These are phyloP conservation scores for Megalonaias nervosa DNA, from an alignment of 1,140 invertebrate genomes.

Conservation along the genomic window DNA sequence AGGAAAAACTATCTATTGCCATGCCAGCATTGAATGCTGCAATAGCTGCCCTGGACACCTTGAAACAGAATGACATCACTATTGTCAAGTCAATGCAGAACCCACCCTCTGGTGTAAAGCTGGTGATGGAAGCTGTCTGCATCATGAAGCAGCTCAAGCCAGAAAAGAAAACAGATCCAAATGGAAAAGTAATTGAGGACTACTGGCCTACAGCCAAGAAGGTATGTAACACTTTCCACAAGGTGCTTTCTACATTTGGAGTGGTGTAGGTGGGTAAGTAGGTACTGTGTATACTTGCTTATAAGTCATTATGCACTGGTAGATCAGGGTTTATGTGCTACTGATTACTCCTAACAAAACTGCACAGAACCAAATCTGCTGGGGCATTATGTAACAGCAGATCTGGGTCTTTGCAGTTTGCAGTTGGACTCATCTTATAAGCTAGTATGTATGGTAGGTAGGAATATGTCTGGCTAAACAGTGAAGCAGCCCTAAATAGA, in stretches of 20 bases:
- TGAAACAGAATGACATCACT: constrained; percentile 71
- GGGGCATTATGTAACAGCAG: too few relatives aligned
- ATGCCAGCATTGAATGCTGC: constrained; percentile 71
- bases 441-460: too few relatives aligned
- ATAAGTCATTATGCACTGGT: not conserved
- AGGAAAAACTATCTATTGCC: constrained; percentile 67
- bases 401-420: too few relatives aligned
- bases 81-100: constrained; percentile 69
- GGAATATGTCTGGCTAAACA: too few relatives aligned
- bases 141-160: constrained; percentile 70
- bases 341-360: too few relatives aligned
- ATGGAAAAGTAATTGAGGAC: constrained; percentile 67
- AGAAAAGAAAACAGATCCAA: constrained; percentile 64
- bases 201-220: constrained; percentile 70
- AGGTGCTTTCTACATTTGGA: too few relatives aligned
- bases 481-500: too few relatives aligned
- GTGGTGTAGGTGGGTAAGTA: not conserved
- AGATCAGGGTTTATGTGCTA: too few relatives aligned
- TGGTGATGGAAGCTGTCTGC: constrained; percentile 72
- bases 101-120: constrained; percentile 68
- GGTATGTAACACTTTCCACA: constrained; percentile 38
- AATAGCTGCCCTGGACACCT: constrained; percentile 68
- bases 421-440: too few relatives aligned
- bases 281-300: not conserved
- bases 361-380: too few relatives aligned